These are phyloP conservation scores for Acanthopagrus latus DNA, from an alignment of 2,797 vertebrate species.

Conservation along the genomic window DNA sequence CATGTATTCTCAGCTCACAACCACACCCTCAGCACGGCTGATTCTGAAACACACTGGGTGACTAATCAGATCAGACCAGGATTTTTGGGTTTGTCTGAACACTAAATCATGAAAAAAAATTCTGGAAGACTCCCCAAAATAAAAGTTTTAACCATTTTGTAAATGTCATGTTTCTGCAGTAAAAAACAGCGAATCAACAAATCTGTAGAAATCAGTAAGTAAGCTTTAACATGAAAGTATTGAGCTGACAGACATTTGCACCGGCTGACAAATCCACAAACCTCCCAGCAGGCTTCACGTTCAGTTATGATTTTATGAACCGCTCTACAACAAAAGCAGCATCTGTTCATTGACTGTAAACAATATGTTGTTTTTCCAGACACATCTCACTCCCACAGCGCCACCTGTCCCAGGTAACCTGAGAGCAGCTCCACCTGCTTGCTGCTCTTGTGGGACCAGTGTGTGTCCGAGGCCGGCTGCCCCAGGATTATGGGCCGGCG, in stretches of 20 bases:
- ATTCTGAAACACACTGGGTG: too few species aligned
- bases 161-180: background rate
- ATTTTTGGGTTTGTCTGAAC: too few species aligned
- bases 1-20: too few species aligned
- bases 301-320: slow-evolving; percentile 34
- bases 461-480: slow-evolving; percentile 22
- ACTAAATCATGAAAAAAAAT: too few species aligned
- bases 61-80: too few species aligned
- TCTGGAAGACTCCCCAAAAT: too few species aligned
- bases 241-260: background rate
- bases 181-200: background rate
- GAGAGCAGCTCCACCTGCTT: slow-evolving; percentile 60
- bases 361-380: slow-evolving; percentile 58
- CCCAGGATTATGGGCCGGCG: slow-evolving; percentile 27
- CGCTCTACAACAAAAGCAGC: slow-evolving; percentile 33
- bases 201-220: background rate
- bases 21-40: too few species aligned
- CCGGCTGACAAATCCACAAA: slow-evolving; percentile 11
- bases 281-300: slow-evolving; percentile 22
- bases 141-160: too few species aligned
- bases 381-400: slow-evolving; percentile 41
- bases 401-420: slow-evolving; percentile 62
- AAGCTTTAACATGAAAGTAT: background rate
- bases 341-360: slow-evolving; percentile 61
- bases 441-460: slow-evolving; percentile 23